Evolutionary conservation across 2,113 vertebrate species (phyloP), one percentile per base, ranked within the genome.

Genomic region (Strix uralensis): DNA sequence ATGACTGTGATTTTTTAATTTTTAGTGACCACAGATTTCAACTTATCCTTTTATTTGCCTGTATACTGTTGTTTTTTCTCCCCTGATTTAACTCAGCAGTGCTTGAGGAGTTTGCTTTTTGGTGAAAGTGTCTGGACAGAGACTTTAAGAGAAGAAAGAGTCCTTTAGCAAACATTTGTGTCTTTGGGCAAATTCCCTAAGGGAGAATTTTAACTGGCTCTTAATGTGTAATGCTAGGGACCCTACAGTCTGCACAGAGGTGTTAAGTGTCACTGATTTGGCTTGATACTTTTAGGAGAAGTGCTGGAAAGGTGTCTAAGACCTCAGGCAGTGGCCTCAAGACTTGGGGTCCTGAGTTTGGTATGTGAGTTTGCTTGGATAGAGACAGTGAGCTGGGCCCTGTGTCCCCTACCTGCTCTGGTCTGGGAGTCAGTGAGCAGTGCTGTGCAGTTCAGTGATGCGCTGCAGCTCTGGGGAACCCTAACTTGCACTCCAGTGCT

Each of bases 401-500:
- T 1, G 1, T 40, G 3, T 25, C 6, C 36, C 34, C 22, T 84
- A 1, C 46, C 34, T 42, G 9, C 44, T 87, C 17, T 51, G n/a
- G 7, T 58, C 22, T 80, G 73, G 62, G 77, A 40, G 26, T 7
- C 29, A 9, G 9, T 29, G 59, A n/a, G 79, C n/a, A 46, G 26
- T 9, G 30, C 75, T 13, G 26, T 40, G 36, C 10, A 6, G 22
- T 17, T 90, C 62, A 58, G 36, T 32, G 27, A 4, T 1, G 1
- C 20, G 20, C 65, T 25, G 32, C 19, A 22, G 63, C 46, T 44
- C 86, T 13, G 23, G 29, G 47, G 36, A 73, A 0, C 14, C 58
- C 14, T 5, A 25, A 5, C 54, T 55, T 30, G 1, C 6, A 1
- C 22, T 38, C 27, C 5, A 12, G 2, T 4, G 10, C 47, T 42